Conservation (phyloP, 2,888 invertebrate genomes). For the Junonia oenone region DNA sequence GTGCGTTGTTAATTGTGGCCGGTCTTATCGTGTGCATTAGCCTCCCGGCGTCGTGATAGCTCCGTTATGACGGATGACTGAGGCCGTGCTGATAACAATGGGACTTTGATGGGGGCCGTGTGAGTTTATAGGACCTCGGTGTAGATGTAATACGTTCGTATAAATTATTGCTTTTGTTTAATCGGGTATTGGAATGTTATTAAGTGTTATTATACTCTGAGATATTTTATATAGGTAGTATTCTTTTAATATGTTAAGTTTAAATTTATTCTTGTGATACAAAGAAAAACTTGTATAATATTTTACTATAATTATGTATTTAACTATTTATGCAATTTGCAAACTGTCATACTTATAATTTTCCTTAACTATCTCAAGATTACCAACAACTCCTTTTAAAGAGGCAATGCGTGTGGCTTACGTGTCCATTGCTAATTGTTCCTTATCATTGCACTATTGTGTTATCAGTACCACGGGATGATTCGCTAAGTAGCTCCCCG, state of each 20-base stretch:
- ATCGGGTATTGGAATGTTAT: background rate
- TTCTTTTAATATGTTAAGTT: no score
- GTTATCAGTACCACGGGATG: constrained; percentile 13
- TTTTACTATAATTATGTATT: no score
- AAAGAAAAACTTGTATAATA: no score
- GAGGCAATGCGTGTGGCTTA: background rate
- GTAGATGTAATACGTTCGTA: constrained; percentile 3
- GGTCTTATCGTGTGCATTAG: constrained; percentile 70
- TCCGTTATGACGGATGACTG: constrained; percentile 57
- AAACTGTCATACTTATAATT: no score
- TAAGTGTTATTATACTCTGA: background rate
- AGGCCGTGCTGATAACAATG: constrained; percentile 20
- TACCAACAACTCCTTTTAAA: no score
- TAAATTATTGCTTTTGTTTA: background rate
- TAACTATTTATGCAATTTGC: no score
- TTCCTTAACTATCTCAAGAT: no score
- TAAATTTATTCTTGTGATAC: no score
- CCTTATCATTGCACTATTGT: constrained; percentile 8
- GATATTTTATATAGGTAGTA: background rate
- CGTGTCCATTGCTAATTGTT: constrained; percentile 5
- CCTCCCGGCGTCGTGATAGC: constrained; percentile 45
- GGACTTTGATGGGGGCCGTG: constrained; percentile 20
- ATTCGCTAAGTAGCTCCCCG: constrained; percentile 28
- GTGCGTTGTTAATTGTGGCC: constrained; percentile 76
- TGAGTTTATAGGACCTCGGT: constrained; percentile 11